Percentiles rank a stretch among this genome's conserved stretches.
phyloP scores from a whole-genome alignment of 2,797 vertebrate species.

The Pteronotus mesoamericanus region DNA sequence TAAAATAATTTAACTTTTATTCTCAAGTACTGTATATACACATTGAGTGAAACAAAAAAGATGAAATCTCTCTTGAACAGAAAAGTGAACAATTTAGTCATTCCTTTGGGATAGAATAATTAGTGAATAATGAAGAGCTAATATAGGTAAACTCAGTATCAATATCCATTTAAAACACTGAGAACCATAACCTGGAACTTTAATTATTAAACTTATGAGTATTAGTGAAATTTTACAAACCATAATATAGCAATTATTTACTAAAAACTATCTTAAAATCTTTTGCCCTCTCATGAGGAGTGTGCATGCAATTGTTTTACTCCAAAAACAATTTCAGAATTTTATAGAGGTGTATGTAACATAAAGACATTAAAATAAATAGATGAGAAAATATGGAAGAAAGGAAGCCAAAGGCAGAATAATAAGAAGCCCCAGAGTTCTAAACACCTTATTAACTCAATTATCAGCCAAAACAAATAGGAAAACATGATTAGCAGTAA shows the following conservation, averaged over 20 bases:
- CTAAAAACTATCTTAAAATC: neutral
- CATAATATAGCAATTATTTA: neutral
- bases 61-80: neutral
- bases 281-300: neutral
- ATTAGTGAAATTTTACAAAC: neutral
- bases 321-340: neutral
- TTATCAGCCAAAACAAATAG: neutral
- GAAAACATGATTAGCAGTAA: neutral
- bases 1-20: constrained; percentile 5
- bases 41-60: neutral
- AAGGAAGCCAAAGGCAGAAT: neutral
- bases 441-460: neutral
- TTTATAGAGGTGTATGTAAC: neutral
- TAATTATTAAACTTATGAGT: neutral
- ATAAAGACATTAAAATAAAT: neutral
- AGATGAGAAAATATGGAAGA: neutral
- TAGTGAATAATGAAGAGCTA: neutral
- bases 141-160: neutral
- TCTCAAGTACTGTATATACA: neutral
- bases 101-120: neutral
- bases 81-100: neutral
- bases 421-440: neutral
- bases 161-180: neutral
- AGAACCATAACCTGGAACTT: neutral
- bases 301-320: neutral